Evolutionary conservation across 2,888 invertebrate genomes (phyloP).

Genomic region (Hedya salicella): DNA sequence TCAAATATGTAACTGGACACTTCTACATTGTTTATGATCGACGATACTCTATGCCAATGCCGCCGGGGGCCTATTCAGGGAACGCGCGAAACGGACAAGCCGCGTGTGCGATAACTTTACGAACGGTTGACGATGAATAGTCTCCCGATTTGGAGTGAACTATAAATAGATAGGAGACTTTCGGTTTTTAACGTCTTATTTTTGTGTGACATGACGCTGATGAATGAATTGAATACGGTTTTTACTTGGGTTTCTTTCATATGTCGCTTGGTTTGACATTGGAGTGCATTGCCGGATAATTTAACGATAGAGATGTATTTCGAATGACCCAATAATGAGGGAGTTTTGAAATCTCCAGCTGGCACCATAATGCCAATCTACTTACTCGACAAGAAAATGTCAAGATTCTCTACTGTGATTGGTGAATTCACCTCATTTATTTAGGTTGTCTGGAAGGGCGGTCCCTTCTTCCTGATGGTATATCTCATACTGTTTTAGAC

Average conservation of each 20-base stretch:
- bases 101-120: slow-evolving; percentile 24
- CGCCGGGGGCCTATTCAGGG: slow-evolving; percentile 33
- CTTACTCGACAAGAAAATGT: too few relatives aligned
- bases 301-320: too few relatives aligned
- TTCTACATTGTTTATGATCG: slow-evolving; percentile 15
- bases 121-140: slow-evolving; percentile 28
- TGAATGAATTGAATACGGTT: slow-evolving; percentile 13
- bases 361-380: too few relatives aligned
- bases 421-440: too few relatives aligned
- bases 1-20: slow-evolving; percentile 19
- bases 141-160: slow-evolving; percentile 16
- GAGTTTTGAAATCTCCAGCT: too few relatives aligned
- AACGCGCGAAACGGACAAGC: slow-evolving; percentile 30
- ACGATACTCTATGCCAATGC: slow-evolving; percentile 11
- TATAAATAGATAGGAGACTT: slow-evolving; percentile 27
- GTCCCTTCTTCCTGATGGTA: too few relatives aligned
- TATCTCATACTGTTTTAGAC: too few relatives aligned
- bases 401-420: too few relatives aligned
- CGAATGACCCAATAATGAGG: too few relatives aligned
- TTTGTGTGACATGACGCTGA: slow-evolving; percentile 21
- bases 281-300: too few relatives aligned
- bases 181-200: slow-evolving; percentile 24
- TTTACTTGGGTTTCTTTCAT: not conserved
- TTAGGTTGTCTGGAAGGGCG: too few relatives aligned
- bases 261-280: not conserved